A percentile compares a stretch with the other conserved stretches of the same genome.
Evolutionary conservation across 1,140 invertebrate species (phyloP).

Genomic region (Sipha flava): DNA sequence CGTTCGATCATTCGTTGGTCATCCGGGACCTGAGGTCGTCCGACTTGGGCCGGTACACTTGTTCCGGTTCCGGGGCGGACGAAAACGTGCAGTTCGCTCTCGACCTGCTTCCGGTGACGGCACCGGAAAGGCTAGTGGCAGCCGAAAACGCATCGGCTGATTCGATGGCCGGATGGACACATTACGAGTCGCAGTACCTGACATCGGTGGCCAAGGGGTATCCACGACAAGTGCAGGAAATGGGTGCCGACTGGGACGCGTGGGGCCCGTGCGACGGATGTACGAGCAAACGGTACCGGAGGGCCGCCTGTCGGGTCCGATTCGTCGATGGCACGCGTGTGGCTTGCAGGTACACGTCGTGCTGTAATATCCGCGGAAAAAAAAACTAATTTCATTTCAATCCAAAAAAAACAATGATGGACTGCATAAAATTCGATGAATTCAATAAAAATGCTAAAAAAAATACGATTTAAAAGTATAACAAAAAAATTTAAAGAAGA

Average conservation of each 20-base stretch:
- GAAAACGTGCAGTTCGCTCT: not conserved
- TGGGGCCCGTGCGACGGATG: constrained; percentile 32
- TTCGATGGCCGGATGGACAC: not conserved
- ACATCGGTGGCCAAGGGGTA: not conserved
- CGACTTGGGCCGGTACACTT: not conserved
- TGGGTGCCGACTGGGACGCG: not conserved
- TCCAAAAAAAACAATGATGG: too few relatives aligned
- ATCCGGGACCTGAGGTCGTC: not conserved
- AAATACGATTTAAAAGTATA: too few relatives aligned
- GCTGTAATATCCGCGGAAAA: too few relatives aligned
- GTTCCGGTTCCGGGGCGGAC: not conserved
- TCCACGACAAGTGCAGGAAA: not conserved
- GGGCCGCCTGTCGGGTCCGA: constrained; percentile 7
- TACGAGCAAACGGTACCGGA: not conserved
- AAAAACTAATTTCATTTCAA: too few relatives aligned
- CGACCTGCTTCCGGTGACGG: not conserved
- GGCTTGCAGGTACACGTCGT: constrained; percentile 8
- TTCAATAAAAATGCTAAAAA: too few relatives aligned
- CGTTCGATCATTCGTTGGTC: not conserved
- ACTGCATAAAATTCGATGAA: too few relatives aligned
- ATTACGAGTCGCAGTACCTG: not conserved
- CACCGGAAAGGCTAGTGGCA: not conserved
- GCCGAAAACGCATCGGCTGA: not conserved
- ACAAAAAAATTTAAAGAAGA: too few relatives aligned
- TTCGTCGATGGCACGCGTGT: not conserved